Conservation (phyloP, 2,888 invertebrate genomes). For the Melipona bicolor region DNA sequence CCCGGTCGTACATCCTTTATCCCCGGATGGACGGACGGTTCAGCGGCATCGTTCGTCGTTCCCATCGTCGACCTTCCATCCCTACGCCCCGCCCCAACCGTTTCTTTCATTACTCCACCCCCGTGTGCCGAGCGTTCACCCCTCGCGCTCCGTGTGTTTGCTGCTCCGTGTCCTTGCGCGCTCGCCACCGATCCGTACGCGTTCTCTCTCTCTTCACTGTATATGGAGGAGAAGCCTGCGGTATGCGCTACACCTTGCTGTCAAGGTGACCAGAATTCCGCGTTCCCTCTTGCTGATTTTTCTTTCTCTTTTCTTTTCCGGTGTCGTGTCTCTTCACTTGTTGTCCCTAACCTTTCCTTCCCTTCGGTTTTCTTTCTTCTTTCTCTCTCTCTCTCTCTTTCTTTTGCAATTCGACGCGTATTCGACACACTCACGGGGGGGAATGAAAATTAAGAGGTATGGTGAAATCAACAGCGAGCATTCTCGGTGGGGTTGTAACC, state of each 20-base stretch:
- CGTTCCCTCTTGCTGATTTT: neutral
- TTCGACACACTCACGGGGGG: too few relatives aligned
- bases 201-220: slow-evolving; percentile 28
- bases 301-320: neutral
- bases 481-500: neutral
- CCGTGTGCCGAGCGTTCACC: slow-evolving; percentile 58
- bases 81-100: neutral
- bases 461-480: too few relatives aligned
- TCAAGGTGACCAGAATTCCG: slow-evolving; percentile 41
- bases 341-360: neutral
- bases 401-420: neutral
- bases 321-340: too few relatives aligned
- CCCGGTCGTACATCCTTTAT: slow-evolving; percentile 58
- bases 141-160: slow-evolving; percentile 46
- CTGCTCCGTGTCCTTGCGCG: slow-evolving; percentile 47
- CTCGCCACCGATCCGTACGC: slow-evolving; percentile 17
- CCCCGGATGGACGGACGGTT: slow-evolving; percentile 14
- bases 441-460: too few relatives aligned
- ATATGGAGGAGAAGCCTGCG: slow-evolving; percentile 35
- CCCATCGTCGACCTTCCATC: slow-evolving; percentile 41
- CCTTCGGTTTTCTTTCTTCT: neutral
- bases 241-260: slow-evolving; percentile 45
- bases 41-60: slow-evolving; percentile 32
- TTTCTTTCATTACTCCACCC: slow-evolving; percentile 61
- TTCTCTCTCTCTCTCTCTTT: slow-evolving; percentile 54